phyloP scores from a whole-genome alignment of 2,113 vertebrate species.

The Saguinus midas region DNA sequence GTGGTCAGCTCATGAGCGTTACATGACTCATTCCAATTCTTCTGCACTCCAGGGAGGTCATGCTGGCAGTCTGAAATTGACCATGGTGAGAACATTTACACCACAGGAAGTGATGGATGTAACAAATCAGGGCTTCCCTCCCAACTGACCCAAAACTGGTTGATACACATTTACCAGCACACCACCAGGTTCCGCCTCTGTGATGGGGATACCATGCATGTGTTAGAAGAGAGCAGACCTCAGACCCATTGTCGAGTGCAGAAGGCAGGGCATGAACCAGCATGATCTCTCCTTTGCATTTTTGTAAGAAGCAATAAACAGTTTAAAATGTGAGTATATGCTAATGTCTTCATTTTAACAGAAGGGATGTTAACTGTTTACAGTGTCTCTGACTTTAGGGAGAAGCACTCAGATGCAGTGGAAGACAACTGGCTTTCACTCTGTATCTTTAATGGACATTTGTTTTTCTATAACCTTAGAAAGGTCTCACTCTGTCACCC shows the following conservation, averaged over 20 bases:
- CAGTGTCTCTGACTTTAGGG: background rate
- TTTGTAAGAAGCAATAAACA: background rate
- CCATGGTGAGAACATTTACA: background rate
- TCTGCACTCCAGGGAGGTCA: background rate
- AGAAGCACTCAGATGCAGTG: rapidly evolving
- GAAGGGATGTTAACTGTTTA: background rate
- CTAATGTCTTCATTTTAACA: background rate
- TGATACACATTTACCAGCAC: background rate
- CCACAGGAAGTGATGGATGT: background rate
- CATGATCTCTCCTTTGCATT: background rate
- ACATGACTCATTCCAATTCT: too few species aligned
- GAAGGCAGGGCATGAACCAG: background rate
- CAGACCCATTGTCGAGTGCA: too few species aligned
- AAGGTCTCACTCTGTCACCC: too few species aligned
- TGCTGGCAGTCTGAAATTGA: background rate
- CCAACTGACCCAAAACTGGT: background rate
- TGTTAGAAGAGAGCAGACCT: background rate
- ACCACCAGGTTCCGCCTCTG: rapidly evolving
- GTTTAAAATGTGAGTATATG: background rate
- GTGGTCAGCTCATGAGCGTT: background rate
- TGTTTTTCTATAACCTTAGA: background rate
- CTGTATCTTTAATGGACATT: background rate
- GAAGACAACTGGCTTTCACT: background rate
- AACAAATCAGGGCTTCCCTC: background rate
- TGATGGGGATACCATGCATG: background rate